Evolutionary conservation across 1,140 invertebrate species (phyloP), one percentile per base, ranked within the genome.

Genomic region (Pseudomyrmex sp.): DNA sequence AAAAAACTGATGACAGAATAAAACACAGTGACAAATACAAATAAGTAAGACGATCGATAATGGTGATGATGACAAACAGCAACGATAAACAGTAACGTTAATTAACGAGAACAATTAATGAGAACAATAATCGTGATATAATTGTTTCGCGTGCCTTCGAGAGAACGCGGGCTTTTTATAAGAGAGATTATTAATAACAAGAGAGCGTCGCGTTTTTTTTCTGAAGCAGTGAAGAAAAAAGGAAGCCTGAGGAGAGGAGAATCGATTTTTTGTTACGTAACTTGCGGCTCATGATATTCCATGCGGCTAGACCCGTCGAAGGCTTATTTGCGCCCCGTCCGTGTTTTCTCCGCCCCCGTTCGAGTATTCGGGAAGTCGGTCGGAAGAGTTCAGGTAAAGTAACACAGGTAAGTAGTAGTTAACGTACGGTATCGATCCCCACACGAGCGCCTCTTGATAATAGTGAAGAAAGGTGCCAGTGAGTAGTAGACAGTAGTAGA

Each of bases 381-480:
- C 56, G 82, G 74, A 82, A 76, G 74, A 80, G 73, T 80, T 83
- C 72, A 83, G 72, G 85, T 84, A 84, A 56, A 83, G 35, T 35
- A 84, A 68, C 82, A 77, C 72, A n/a, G 69, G 62, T 74, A 73
- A 83, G 56, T 84, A 68, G 73, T 83, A 70, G 77, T 12, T 52
- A 10, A 84, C 82, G 66, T 72, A 86, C 58, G 85, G 85, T 85
- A 88, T 86, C 79, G 80, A 84, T 84, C 82, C 80, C 73, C 80
- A 86, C 80, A 82, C 74, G 85, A 87, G 82, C 83, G 82, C 85
- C 82, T 82, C 74, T 87, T 87, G 83, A 89, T 90, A 90, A 90
- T 90, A 90, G 89, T 88, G 89, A 90, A 90, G 89, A 90, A 90
- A 90, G 84, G 88, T 90, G 89, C 89, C 89, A 88, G 86, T 90